phyloP scores from a whole-genome alignment of 2,113 vertebrate genomes.

The Cranoglanis bouderius region DNA sequence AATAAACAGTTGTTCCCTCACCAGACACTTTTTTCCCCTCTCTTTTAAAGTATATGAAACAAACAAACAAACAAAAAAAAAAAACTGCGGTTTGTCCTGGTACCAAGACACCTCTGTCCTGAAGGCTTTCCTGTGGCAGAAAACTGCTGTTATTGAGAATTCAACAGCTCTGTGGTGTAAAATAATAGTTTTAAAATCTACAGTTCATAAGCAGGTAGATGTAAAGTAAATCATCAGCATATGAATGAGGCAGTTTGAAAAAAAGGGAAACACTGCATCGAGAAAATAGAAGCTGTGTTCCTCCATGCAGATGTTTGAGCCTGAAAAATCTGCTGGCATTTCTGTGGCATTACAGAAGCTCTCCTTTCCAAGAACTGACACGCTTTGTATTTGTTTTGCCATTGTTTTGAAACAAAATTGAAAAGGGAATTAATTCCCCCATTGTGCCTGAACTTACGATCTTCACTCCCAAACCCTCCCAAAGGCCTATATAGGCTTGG shows the following conservation, averaged over 20 bases:
- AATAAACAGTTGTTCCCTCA: background rate
- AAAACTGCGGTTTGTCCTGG: background rate
- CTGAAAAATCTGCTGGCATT: constrained; percentile 11
- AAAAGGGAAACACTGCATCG: background rate
- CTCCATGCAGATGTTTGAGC: background rate
- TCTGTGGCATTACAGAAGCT: background rate
- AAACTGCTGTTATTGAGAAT: too few relatives aligned
- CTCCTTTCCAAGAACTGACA: constrained; percentile 1
- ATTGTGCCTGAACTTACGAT: constrained; percentile 19
- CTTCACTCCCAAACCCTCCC: background rate
- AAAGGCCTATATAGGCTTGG: background rate
- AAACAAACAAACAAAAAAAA: background rate
- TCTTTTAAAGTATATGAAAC: background rate
- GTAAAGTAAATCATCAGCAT: background rate
- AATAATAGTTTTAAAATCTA: background rate
- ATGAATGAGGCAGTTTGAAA: background rate
- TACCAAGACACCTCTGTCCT: background rate
- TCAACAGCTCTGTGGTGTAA: background rate
- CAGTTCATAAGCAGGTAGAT: background rate
- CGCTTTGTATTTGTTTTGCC: constrained; percentile 13
- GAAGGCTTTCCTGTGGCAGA: background rate
- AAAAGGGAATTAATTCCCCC: constrained; percentile 37
- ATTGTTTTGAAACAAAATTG: constrained; percentile 8
- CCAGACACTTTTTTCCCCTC: background rate
- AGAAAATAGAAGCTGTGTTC: background rate